Evolutionary conservation across 2,797 vertebrate species (phyloP).

Genomic region (Anabacerthia variegaticeps): DNA sequence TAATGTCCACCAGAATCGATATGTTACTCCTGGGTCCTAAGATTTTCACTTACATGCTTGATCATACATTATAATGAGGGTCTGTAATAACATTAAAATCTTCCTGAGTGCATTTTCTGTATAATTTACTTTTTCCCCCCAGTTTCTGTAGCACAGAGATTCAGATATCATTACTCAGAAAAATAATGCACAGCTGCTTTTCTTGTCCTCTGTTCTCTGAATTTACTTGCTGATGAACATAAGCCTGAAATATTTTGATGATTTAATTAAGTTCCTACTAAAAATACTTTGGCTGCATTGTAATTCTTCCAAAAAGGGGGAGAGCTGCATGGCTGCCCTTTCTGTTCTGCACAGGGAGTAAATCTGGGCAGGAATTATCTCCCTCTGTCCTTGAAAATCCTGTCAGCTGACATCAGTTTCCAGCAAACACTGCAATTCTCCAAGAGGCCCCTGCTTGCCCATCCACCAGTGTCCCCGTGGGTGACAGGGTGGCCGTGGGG

Average conservation of each 20-base stretch:
- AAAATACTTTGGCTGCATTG: not conserved
- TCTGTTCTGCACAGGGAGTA: rapidly evolving
- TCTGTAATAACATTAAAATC: constrained; percentile 36
- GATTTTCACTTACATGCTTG: constrained; percentile 60
- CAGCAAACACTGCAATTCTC: rapidly evolving
- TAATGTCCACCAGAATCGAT: constrained; percentile 45
- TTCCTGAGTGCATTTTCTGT: constrained; percentile 33
- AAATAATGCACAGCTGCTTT: constrained; percentile 46
- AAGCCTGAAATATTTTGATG: constrained; percentile 40
- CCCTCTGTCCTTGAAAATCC: not conserved
- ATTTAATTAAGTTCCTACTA: constrained; percentile 29
- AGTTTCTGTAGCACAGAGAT: not conserved
- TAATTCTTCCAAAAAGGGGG: not conserved
- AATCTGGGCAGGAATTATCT: not conserved
- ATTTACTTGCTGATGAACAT: constrained; percentile 12
- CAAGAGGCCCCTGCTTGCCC: rapidly evolving
- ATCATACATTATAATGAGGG: constrained; percentile 54
- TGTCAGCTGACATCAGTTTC: not conserved
- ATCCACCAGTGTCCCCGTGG: rapidly evolving
- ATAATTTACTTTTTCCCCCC: not conserved
- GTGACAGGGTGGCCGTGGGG: not conserved
- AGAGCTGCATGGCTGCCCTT: not conserved
- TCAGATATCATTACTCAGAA: constrained; percentile 32
- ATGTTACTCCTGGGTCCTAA: constrained; percentile 5
- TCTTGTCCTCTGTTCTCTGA: not conserved